Conservation (phyloP, 2,113 vertebrate genomes). For the Geococcyx californianus region DNA sequence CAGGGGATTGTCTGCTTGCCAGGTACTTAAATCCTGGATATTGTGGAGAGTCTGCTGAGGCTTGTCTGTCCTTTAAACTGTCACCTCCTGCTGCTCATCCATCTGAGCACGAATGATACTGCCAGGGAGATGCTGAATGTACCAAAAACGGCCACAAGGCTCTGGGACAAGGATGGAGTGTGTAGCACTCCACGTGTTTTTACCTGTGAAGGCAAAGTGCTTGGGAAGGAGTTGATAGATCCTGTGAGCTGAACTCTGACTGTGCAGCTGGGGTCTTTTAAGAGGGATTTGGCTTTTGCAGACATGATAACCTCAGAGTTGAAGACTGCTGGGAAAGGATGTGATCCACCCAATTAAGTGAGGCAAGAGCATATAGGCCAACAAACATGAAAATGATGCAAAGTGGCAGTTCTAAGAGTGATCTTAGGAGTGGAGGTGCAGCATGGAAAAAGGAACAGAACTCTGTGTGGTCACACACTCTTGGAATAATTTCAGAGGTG, state of each 20-base stretch:
- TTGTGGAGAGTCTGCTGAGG: neutral
- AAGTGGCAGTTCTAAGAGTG: neutral
- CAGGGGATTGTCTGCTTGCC: neutral
- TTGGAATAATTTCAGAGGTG: neutral
- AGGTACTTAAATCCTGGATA: neutral
- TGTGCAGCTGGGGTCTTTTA: neutral
- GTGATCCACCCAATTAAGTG: neutral
- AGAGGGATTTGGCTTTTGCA: neutral
- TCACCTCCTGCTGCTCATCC: neutral
- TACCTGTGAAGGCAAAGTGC: neutral
- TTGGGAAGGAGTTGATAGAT: neutral
- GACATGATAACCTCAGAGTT: neutral
- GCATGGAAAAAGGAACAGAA: neutral
- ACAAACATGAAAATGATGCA: neutral
- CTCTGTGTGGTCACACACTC: neutral
- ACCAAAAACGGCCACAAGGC: neutral
- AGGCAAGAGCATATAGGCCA: neutral
- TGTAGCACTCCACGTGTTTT: neutral
- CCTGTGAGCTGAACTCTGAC: neutral
- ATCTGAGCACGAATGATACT: neutral
- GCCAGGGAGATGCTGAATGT: neutral
- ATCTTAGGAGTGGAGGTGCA: neutral
- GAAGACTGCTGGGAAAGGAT: neutral
- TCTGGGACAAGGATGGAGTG: neutral
- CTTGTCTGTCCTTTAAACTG: neutral